These are phyloP conservation scores for Palaemon carinicauda DNA, from an alignment of 1,140 invertebrate genomes.

Conservation along the genomic window DNA sequence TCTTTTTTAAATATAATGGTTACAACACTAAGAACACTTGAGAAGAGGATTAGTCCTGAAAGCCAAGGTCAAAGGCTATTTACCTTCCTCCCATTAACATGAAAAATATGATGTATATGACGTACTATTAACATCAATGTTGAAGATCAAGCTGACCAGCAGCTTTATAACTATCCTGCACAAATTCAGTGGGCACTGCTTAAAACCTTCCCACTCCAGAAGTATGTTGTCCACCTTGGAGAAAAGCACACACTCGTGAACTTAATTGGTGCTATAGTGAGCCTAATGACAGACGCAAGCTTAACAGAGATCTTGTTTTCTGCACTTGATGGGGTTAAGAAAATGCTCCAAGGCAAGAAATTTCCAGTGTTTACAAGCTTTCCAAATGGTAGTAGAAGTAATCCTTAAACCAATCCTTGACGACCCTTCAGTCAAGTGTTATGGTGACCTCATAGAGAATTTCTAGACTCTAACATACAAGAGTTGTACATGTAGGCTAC, in stretches of 20 bases:
- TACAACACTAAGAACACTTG: background rate
- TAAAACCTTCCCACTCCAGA: background rate
- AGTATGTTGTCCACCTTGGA: background rate
- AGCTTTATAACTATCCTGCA: background rate
- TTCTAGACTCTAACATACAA: too few relatives aligned
- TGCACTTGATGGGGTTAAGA: too few relatives aligned
- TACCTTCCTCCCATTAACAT: background rate
- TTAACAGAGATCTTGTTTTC: too few relatives aligned
- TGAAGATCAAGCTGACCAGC: background rate
- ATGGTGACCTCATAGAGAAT: too few relatives aligned
- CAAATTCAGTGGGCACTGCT: background rate
- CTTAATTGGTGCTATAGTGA: too few relatives aligned
- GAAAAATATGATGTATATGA: too few relatives aligned
- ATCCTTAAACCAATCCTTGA: background rate
- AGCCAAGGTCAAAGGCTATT: too few relatives aligned
- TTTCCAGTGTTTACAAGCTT: background rate
- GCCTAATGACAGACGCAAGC: too few relatives aligned
- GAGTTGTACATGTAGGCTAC: too few relatives aligned
- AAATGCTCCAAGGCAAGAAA: too few relatives aligned
- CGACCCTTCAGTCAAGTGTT: too few relatives aligned
- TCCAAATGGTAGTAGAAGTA: background rate
- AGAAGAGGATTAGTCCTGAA: background rate
- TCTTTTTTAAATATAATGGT: constrained; percentile 9
- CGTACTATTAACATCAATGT: background rate
- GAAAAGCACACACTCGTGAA: background rate